These are phyloP conservation scores for Stenchaetothrips biformis DNA, from an alignment of 2,888 invertebrate genomes.

Conservation along the genomic window DNA sequence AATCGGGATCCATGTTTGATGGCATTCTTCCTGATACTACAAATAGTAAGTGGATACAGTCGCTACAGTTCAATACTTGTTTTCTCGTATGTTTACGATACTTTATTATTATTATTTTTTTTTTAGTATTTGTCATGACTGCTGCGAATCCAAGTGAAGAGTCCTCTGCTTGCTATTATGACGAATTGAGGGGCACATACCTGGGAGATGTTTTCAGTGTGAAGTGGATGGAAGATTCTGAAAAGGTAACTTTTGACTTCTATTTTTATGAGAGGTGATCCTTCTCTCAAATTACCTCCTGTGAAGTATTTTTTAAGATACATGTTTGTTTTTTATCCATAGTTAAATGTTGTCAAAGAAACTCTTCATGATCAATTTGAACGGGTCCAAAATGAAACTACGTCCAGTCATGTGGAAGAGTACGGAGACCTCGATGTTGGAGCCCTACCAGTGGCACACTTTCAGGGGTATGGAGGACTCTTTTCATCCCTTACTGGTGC, in stretches of 20 bases:
- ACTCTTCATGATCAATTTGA: conserved; percentile 51
- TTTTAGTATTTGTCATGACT: conserved; percentile 57
- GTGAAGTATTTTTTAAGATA: neutral
- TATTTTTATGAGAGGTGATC: too few relatives aligned
- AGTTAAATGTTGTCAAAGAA: conserved; percentile 50
- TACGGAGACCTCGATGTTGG: conserved; percentile 50
- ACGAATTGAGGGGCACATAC: conserved; percentile 49
- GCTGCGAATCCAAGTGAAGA: conserved; percentile 56
- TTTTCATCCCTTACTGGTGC: too few relatives aligned
- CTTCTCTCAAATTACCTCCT: neutral
- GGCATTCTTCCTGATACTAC: conserved; percentile 49
- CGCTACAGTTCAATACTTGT: too few relatives aligned
- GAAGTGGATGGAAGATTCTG: conserved; percentile 58
- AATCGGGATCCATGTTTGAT: conserved; percentile 58
- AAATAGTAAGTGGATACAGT: conserved; percentile 50
- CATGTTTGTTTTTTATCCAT: neutral
- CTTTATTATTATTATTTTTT: conserved; percentile 35
- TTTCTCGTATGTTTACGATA: neutral
- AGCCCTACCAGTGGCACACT: neutral
- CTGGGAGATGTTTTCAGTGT: conserved; percentile 58
- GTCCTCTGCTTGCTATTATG: conserved; percentile 57
- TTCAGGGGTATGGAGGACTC: neutral
- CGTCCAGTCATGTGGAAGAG: conserved; percentile 54
- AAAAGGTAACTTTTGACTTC: too few relatives aligned
- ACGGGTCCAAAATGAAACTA: conserved; percentile 51